These are phyloP conservation scores for Berghia stephanieae DNA, from an alignment of 1,140 invertebrate genomes.

Conservation along the genomic window DNA sequence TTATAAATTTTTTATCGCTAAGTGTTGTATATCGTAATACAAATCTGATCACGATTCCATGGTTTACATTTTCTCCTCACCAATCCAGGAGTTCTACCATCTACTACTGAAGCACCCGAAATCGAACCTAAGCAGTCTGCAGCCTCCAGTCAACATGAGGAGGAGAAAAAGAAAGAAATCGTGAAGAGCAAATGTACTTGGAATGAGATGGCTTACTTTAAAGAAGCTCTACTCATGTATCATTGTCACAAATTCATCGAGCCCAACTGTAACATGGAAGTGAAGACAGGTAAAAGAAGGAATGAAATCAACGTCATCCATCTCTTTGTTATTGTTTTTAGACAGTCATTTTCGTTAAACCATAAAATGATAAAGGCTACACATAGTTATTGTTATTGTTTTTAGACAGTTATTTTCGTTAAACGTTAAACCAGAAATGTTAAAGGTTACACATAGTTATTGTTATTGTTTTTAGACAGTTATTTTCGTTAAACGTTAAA, in stretches of 20 bases:
- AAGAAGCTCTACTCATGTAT: slow-evolving; percentile 80
- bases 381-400: background rate
- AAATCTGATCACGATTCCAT: no score
- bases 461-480: background rate
- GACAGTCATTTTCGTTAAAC: background rate
- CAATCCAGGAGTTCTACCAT: background rate
- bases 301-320: background rate
- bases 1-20: no score
- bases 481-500: no score
- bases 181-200: slow-evolving; percentile 39
- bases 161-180: no score
- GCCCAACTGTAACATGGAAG: slow-evolving; percentile 58
- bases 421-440: background rate
- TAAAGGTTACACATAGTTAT: background rate
- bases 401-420: background rate
- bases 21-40: no score
- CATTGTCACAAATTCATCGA: slow-evolving; percentile 75
- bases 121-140: background rate
- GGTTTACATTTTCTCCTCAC: no score
- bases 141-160: background rate
- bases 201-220: slow-evolving; percentile 61
- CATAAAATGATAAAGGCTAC: background rate
- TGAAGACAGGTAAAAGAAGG: slow-evolving; percentile 33
- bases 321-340: background rate
- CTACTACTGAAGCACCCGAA: background rate